Percentiles rank a stretch among this genome's conserved stretches.
These are phyloP conservation scores for Tanypteryx hageni DNA, from an alignment of 2,888 invertebrate species.

Conservation along the genomic window DNA sequence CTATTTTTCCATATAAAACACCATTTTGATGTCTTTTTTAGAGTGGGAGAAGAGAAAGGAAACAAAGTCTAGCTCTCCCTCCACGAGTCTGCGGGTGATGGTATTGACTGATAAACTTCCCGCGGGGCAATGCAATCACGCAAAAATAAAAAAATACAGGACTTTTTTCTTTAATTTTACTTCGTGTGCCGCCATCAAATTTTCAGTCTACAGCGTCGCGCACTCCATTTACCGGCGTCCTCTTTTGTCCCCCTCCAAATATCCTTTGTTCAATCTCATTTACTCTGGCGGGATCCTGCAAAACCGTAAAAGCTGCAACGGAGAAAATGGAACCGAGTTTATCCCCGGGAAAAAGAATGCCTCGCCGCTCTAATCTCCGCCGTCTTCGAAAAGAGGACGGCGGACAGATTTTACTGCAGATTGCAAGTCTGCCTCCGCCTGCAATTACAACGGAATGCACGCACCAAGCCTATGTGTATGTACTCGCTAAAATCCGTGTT, in stretches of 20 bases:
- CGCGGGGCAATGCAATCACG: neutral
- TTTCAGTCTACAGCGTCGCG: slow-evolving; percentile 22
- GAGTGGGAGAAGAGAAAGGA: too few species aligned
- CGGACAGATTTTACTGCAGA: neutral
- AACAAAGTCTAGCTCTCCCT: too few species aligned
- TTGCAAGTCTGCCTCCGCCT: neutral
- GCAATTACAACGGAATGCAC: slow-evolving; percentile 45
- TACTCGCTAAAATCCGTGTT: too few species aligned
- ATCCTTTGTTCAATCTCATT: neutral
- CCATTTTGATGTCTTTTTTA: too few species aligned
- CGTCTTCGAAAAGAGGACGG: neutral
- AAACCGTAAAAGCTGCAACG: slow-evolving; percentile 37
- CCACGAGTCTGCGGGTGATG: too few species aligned
- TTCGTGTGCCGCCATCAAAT: slow-evolving; percentile 20
- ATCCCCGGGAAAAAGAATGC: neutral
- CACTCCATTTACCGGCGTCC: neutral
- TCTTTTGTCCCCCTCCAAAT: neutral
- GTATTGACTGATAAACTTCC: too few species aligned
- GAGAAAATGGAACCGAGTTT: slow-evolving; percentile 16
- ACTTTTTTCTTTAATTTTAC: neutral
- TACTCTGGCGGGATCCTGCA: neutral
- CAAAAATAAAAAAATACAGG: neutral
- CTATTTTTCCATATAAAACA: too few species aligned
- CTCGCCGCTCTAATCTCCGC: neutral
- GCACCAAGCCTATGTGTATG: too few species aligned